Conservation (phyloP, 92 coral and sea anemone species). For the Umimayanthus kanabou region DNA sequence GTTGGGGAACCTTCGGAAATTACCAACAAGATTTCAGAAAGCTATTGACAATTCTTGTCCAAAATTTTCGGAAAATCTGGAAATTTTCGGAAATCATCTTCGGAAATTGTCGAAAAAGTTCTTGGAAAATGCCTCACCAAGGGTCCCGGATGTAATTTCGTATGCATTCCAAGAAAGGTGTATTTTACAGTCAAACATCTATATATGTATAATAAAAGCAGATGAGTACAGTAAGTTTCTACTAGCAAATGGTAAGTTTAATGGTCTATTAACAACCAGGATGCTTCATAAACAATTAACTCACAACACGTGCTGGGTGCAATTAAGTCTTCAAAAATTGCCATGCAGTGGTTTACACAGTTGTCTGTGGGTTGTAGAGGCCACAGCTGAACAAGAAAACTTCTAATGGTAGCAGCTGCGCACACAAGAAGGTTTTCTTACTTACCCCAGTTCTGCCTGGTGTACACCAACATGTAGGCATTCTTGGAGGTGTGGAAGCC, state of each 20-base stretch:
- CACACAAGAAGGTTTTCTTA: not conserved
- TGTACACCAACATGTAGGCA: conserved; percentile 96
- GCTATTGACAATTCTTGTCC: too few relatives aligned
- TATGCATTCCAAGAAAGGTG: not conserved
- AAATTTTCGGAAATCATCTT: too few relatives aligned
- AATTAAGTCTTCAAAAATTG: not conserved
- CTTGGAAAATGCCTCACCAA: too few relatives aligned
- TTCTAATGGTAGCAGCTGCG: not conserved
- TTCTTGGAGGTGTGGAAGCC: conserved; percentile 88
- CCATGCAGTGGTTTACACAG: not conserved
- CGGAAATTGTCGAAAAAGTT: too few relatives aligned
- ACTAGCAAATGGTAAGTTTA: not conserved
- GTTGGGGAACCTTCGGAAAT: too few relatives aligned
- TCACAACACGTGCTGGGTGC: not conserved
- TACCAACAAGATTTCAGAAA: too few relatives aligned
- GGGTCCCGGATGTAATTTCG: not conserved
- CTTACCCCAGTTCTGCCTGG: conserved; percentile 67
- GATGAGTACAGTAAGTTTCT: too few relatives aligned
- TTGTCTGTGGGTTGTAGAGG: not conserved
- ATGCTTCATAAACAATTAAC: not conserved
- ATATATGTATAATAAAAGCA: not conserved
- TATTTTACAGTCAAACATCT: not conserved
- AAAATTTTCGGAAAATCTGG: too few relatives aligned
- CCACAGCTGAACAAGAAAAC: not conserved
- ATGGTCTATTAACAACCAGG: not conserved